Evolutionary conservation across 2,797 vertebrate species (phyloP), one percentile per base, ranked within the genome.

Genomic region (Bufotes viridis): DNA sequence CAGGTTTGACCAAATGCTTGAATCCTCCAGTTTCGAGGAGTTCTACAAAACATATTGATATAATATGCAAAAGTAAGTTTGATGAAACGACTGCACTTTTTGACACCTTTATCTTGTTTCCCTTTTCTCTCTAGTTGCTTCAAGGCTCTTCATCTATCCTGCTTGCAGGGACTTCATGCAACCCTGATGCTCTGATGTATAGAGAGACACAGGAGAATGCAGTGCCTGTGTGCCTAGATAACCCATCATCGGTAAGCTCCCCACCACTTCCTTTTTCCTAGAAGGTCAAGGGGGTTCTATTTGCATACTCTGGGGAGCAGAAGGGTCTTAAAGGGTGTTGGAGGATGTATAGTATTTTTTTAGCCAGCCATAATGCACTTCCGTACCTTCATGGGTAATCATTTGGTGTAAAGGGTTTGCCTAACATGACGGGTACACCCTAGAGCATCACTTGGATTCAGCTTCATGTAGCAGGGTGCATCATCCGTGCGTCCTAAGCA

Each of bases 201-300:
- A 89, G 88, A 82, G 88, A 89, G 74, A 60, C 88, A 72, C 88
- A 89, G 88, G 88, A 89, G 61, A 89, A 87, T 74, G 53, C 88
- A 15, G 84, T 78, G 22, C 85, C 85, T 83, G 88, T 86, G 80
- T 86, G 88, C 80, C 84, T 89, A 83, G 88, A 89, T 79, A 89
- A 89, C 78, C 53, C 88, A 13, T 82, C 88, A 70, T 89, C 88
- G 88, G 88, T 89, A 89, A 89, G 88, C 20, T 9, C 57, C 29
- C 12, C 75, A 22, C 24, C 51, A 53, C 10, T 24, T 82, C 29
- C 17, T 26, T 60, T 26, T 61, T 42, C 57, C 34, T n/a, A 29
- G 55, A 61, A 29, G 10, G 26, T 22, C 6, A 55, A 14, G 24
- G 12, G 12, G 15, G 8, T 22, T 42, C 9, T 60, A 49, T 84